Evolutionary conservation across 2,888 invertebrate genomes (phyloP).

Genomic region (Phaonia tiefii): DNA sequence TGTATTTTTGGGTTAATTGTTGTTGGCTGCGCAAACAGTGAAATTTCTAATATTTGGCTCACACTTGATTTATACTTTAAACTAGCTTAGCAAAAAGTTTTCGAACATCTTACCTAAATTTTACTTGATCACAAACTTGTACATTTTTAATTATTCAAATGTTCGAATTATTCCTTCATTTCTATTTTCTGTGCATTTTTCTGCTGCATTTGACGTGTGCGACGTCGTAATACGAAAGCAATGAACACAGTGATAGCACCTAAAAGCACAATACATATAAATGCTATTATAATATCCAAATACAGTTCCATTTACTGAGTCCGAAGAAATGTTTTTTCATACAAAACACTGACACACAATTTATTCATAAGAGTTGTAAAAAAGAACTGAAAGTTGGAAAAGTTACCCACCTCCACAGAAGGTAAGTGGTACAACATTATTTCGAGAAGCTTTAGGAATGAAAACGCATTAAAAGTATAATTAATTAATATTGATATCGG

Average conservation of each 20-base stretch:
- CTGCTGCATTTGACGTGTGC: slow-evolving; percentile 31
- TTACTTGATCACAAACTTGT: too few relatives aligned
- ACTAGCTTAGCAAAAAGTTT: too few relatives aligned
- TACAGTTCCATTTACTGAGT: slow-evolving; percentile 60
- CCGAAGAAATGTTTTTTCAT: neutral
- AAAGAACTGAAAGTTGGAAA: slow-evolving; percentile 38
- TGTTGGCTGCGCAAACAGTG: too few relatives aligned
- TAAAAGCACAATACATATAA: slow-evolving; percentile 52
- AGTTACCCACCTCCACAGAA: too few relatives aligned
- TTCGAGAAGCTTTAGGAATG: too few relatives aligned
- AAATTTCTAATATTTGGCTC: too few relatives aligned
- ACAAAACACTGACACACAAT: slow-evolving; percentile 6
- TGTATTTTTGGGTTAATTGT: too few relatives aligned
- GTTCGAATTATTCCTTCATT: too few relatives aligned
- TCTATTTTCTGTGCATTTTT: slow-evolving; percentile 27
- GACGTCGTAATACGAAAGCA: slow-evolving; percentile 52
- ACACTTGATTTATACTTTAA: too few relatives aligned
- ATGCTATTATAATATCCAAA: slow-evolving; percentile 58
- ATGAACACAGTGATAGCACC: slow-evolving; percentile 42
- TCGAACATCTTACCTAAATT: too few relatives aligned
- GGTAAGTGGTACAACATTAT: too few relatives aligned
- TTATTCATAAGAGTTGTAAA: slow-evolving; percentile 37
- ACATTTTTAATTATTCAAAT: too few relatives aligned
- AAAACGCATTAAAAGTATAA: neutral
- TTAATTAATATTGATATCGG: slow-evolving; percentile 1